Conservation (phyloP, 2,888 invertebrate species). For the Trichacis sp. region DNA sequence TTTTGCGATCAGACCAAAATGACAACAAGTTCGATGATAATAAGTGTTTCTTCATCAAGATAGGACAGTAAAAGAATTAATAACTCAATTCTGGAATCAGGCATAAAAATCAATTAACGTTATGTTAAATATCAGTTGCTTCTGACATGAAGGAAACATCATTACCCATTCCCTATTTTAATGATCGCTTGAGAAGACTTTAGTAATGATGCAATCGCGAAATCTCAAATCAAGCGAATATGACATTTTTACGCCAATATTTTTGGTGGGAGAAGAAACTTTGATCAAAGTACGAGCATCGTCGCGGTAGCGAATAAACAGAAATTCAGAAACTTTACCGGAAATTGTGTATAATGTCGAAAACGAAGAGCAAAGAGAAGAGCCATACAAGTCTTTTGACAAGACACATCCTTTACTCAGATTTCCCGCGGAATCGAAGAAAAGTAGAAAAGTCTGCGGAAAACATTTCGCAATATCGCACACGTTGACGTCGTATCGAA, state of each 20-base stretch:
- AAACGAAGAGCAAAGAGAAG: not conserved
- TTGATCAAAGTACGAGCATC: not conserved
- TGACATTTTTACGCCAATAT: too few relatives aligned
- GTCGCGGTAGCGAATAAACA: not conserved
- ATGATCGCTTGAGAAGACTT: too few relatives aligned
- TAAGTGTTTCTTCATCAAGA: not conserved
- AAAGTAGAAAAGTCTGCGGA: not conserved
- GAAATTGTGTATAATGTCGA: not conserved
- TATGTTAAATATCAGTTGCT: too few relatives aligned
- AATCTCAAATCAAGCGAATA: too few relatives aligned
- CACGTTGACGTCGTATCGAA: not conserved
- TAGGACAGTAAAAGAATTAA: too few relatives aligned
- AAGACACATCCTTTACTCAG: not conserved
- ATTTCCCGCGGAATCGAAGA: not conserved
- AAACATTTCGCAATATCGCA: slow-evolving; percentile 3
- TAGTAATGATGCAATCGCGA: too few relatives aligned
- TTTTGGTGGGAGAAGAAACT: not conserved
- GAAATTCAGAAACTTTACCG: not conserved
- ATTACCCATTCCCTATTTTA: too few relatives aligned
- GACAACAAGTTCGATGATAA: not conserved
- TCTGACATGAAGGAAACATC: too few relatives aligned
- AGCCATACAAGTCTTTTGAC: not conserved
- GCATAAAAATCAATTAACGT: too few relatives aligned
- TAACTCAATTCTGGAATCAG: too few relatives aligned
- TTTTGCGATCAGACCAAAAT: slow-evolving; percentile 12